A percentile compares a stretch with the other conserved stretches of the same genome.
phyloP scores from a whole-genome alignment of 2,113 vertebrate species.

The Andinoacara biseriatus region DNA sequence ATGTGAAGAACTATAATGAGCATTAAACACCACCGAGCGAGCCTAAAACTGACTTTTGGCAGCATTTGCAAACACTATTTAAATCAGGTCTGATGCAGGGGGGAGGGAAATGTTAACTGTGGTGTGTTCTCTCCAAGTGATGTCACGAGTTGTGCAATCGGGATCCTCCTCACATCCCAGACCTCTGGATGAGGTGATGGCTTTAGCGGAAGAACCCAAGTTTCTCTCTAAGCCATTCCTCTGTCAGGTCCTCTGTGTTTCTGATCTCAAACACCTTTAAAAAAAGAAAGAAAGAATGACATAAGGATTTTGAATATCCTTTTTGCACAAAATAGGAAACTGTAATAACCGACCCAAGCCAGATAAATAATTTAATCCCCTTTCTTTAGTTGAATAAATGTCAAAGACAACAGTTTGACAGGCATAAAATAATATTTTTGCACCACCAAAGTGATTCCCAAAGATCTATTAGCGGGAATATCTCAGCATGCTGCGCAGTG shows the following conservation, averaged over 20 bases:
- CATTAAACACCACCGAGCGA: not conserved
- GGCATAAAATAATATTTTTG: too few relatives aligned
- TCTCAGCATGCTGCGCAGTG: too few relatives aligned
- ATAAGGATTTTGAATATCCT: not conserved
- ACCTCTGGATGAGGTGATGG: not conserved
- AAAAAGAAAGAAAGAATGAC: not conserved
- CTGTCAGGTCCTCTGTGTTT: constrained; percentile 96
- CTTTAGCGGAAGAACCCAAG: constrained; percentile 93
- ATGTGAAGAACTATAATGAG: not conserved
- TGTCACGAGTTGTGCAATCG: constrained; percentile 49
- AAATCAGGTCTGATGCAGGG: constrained; percentile 46
- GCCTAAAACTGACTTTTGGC: constrained; percentile 13
- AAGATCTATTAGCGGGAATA: too few relatives aligned
- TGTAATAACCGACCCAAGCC: too few relatives aligned
- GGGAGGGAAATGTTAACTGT: constrained; percentile 57
- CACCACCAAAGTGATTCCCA: too few relatives aligned
- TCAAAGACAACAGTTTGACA: too few relatives aligned
- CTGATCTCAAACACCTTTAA: constrained; percentile 97
- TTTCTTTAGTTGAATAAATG: too few relatives aligned
- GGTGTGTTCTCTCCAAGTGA: constrained; percentile 52
- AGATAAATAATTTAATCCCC: too few relatives aligned
- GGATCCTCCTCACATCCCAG: constrained; percentile 37
- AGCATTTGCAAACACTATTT: constrained; percentile 37
- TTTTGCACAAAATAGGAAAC: not conserved
- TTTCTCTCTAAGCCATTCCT: constrained; percentile 96